Evolutionary conservation across 2,888 invertebrate species (phyloP).

Genomic region (Perdita meconis): DNA sequence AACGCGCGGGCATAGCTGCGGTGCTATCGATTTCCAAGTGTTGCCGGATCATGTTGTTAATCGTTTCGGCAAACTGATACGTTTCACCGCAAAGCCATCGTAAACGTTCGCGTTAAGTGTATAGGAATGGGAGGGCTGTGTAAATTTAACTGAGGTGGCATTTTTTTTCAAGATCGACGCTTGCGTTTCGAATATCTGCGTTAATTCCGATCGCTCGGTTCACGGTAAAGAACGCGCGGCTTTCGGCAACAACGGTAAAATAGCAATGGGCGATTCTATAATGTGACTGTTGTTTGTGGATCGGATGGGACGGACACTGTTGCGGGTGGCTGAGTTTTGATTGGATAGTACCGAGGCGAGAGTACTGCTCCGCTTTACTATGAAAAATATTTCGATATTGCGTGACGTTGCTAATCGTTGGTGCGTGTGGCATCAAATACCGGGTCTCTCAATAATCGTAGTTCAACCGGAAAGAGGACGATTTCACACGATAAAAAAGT

Average conservation of each 20-base stretch:
- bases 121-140: neutral
- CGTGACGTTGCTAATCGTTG: too few species aligned
- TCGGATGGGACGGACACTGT: too few species aligned
- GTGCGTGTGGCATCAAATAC: too few species aligned
- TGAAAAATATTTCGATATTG: too few species aligned
- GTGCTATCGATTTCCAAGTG: conserved; percentile 45
- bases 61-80: conserved; percentile 33
- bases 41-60: conserved; percentile 42
- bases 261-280: too few species aligned
- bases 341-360: too few species aligned
- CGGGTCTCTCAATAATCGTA: too few species aligned
- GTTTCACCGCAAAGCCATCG: conserved; percentile 47
- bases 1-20: neutral
- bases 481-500: too few species aligned
- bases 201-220: neutral
- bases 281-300: neutral
- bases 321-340: too few species aligned
- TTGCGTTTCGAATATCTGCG: neutral
- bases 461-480: too few species aligned
- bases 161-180: neutral
- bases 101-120: conserved; percentile 39
- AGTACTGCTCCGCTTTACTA: too few species aligned
- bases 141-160: neutral
- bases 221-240: neutral
- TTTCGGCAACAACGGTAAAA: too few species aligned